Evolutionary conservation across 2,113 vertebrate species (phyloP).

Genomic region (Amblyornis subalaris): DNA sequence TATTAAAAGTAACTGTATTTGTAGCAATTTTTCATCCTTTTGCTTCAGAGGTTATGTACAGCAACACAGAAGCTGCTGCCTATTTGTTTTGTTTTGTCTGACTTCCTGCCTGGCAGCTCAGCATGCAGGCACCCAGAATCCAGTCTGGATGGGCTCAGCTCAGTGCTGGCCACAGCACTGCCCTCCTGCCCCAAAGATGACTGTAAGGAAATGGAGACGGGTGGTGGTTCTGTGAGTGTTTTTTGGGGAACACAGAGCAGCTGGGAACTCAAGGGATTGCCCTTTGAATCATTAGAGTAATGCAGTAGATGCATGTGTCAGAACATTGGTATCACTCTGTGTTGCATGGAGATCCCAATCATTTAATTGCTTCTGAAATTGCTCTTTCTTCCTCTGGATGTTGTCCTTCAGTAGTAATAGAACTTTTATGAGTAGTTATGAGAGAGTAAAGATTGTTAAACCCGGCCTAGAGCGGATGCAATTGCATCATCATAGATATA

Average conservation of each 20-base stretch:
- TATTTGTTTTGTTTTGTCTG: neutral
- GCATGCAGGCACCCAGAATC: neutral
- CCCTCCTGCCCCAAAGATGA: neutral
- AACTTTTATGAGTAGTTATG: neutral
- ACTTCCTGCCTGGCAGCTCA: neutral
- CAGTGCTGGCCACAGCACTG: fast-evolving
- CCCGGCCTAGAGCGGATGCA: neutral
- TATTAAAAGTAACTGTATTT: neutral
- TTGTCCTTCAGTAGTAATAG: neutral
- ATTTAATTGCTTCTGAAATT: neutral
- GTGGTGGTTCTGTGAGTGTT: neutral
- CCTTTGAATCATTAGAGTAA: neutral
- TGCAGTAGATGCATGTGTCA: neutral
- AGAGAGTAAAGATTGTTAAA: neutral
- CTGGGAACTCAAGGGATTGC: neutral
- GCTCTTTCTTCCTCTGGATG: neutral
- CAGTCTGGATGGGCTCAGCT: neutral
- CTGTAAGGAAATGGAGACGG: neutral
- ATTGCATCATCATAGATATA: neutral
- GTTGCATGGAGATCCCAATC: neutral
- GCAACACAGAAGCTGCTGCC: neutral
- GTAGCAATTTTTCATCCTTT: neutral
- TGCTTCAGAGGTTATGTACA: neutral
- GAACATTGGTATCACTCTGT: neutral
- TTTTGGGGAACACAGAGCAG: neutral